Conservation (phyloP, 2,113 vertebrate genomes). For the Alosa alosa region DNA sequence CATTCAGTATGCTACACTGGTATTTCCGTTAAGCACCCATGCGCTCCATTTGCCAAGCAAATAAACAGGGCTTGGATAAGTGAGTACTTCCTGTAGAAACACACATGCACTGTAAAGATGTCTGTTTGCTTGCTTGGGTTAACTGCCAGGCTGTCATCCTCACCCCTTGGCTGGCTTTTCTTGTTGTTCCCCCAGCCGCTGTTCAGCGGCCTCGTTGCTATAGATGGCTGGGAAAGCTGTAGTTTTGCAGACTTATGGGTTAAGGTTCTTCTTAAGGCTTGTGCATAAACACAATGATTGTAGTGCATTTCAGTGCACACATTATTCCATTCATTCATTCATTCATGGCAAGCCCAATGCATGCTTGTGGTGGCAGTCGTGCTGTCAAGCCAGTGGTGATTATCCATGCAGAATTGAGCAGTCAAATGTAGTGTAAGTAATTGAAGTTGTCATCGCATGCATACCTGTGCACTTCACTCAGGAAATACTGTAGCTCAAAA, state of each 20-base stretch:
- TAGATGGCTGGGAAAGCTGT: neutral
- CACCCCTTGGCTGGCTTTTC: neutral
- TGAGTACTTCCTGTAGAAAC: neutral
- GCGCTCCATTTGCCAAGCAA: slow-evolving; percentile 32
- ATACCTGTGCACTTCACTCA: neutral
- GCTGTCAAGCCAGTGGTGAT: too few species aligned
- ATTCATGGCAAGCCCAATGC: too few species aligned
- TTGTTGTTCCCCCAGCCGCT: neutral
- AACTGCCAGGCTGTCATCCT: neutral
- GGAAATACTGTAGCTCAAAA: neutral
- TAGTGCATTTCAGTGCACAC: too few species aligned
- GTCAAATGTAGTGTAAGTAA: neutral
- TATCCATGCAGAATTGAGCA: neutral
- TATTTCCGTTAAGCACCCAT: neutral
- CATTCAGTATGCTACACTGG: neutral
- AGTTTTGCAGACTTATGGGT: neutral
- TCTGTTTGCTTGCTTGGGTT: neutral
- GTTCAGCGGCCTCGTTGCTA: neutral
- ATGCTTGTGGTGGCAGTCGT: too few species aligned
- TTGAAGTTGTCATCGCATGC: neutral
- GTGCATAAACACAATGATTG: too few species aligned
- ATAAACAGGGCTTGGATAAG: slow-evolving; percentile 2
- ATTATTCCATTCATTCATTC: too few species aligned
- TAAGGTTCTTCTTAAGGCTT: too few species aligned
- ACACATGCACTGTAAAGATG: neutral